These are phyloP conservation scores for Anolis apletophallus DNA, from an alignment of 2,797 vertebrate species.

Conservation along the genomic window DNA sequence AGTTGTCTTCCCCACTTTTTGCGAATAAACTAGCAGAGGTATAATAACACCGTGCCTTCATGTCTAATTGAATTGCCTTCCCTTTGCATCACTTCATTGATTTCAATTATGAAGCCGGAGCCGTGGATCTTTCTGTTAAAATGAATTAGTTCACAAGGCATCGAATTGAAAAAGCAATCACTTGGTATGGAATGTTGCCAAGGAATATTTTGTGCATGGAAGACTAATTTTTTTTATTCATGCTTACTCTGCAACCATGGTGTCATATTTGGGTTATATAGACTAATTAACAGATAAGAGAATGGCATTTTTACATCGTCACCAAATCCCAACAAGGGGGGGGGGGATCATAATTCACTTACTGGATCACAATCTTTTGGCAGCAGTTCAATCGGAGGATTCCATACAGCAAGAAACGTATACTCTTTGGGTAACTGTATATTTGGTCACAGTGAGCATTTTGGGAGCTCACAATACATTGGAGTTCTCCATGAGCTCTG, in stretches of 20 bases:
- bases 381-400: not conserved
- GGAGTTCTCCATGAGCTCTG: not conserved
- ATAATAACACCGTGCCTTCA: not conserved
- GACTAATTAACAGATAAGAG: not conserved
- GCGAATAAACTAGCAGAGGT: not conserved
- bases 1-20: not conserved
- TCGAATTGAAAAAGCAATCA: slow-evolving; percentile 24
- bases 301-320: not conserved
- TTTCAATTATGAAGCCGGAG: slow-evolving; percentile 48
- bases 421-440: not conserved
- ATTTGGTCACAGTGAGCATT: not conserved
- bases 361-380: not conserved
- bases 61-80: slow-evolving; percentile 9
- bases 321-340: not conserved
- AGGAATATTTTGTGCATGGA: slow-evolving; percentile 34
- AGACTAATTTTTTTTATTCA: slow-evolving; percentile 35
- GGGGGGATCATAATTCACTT: not conserved
- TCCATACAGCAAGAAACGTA: not conserved
- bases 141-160: slow-evolving; percentile 33
- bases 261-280: slow-evolving; percentile 19
- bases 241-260: slow-evolving; percentile 21
- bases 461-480: not conserved
- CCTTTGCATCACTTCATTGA: slow-evolving; percentile 31
- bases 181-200: not conserved
- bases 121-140: slow-evolving; percentile 11